A percentile compares a stretch with the other conserved stretches of the same genome.
These are phyloP conservation scores for Choloepus didactylus DNA, from an alignment of 2,797 vertebrate species.

Conservation along the genomic window DNA sequence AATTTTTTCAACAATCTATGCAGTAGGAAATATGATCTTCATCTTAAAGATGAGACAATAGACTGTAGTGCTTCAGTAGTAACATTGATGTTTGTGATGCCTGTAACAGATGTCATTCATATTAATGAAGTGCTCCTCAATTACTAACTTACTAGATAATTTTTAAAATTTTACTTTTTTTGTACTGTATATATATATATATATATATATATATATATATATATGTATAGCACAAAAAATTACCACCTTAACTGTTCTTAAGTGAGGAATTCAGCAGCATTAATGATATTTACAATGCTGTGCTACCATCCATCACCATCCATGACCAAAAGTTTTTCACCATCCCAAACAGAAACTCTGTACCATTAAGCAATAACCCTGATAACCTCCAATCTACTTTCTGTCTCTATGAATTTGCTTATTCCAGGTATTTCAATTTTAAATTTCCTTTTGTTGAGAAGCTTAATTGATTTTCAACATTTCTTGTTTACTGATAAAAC, in stretches of 20 bases:
- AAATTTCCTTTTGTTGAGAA: background rate
- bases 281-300: too few species aligned
- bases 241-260: too few species aligned
- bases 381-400: too few species aligned
- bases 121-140: background rate
- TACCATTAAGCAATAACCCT: too few species aligned
- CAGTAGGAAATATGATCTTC: background rate
- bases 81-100: background rate
- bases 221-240: too few species aligned
- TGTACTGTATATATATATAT: too few species aligned
- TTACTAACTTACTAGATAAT: background rate
- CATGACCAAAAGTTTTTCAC: too few species aligned
- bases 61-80: background rate
- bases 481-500: slow-evolving; percentile 38
- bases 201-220: too few species aligned
- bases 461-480: slow-evolving; percentile 48
- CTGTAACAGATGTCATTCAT: background rate
- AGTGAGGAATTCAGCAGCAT: too few species aligned
- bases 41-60: background rate
- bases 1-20: background rate
- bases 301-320: too few species aligned
- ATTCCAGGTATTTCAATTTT: background rate
- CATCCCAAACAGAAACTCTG: too few species aligned
- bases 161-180: too few species aligned
- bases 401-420: background rate